Evolutionary conservation across 1,140 invertebrate genomes (phyloP), one percentile per base, ranked within the genome.

Genomic region (Lerema accius): DNA sequence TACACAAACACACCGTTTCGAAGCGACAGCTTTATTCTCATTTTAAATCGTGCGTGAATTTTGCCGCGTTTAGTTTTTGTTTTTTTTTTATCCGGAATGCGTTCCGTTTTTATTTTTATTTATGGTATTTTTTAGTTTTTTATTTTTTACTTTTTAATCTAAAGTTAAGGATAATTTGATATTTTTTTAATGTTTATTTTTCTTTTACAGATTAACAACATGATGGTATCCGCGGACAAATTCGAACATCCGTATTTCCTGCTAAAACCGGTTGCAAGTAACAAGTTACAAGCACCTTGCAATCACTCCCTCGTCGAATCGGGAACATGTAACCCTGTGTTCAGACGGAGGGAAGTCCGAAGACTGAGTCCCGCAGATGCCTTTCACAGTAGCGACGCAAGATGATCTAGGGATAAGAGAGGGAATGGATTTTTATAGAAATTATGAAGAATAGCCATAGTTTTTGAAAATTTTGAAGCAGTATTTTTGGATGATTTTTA

Each of bases 191-290:
- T 23, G 2, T 23, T 70, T 58, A 71, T 58, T 79, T 53, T 71
- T 69, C 78, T 64, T 69, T 84, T 80, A 7, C 84, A 89, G 86
- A 76, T 76, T 69, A 73, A 79, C 80, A 89, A 85, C 74, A 83
- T 88, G 85, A 70, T 81, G 72, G 76, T 64, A 73, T 75, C 75
- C 69, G 71, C 58, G 71, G 64, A 45, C 28, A 37, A 56, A 63
- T 74, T 68, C 59, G 65, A 51, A 67, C 63, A 65, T 63, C 51
- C 55, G 39, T 39, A 48, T 51, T 53, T 66, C 19, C 43, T 63
- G 46, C 14, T 58, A 43, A 62, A 67, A 55, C 45, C 59, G 69
- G 62, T 16, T 37, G 35, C 35, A 37, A 37, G 35, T 37, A 7
- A n/a, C 35, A 37, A 37, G n/a, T 11, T 37, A 65, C n/a, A 48